Evolutionary conservation across 2,888 invertebrate species (phyloP), one percentile per base, ranked within the genome.

Genomic region (Campoplex nolae): DNA sequence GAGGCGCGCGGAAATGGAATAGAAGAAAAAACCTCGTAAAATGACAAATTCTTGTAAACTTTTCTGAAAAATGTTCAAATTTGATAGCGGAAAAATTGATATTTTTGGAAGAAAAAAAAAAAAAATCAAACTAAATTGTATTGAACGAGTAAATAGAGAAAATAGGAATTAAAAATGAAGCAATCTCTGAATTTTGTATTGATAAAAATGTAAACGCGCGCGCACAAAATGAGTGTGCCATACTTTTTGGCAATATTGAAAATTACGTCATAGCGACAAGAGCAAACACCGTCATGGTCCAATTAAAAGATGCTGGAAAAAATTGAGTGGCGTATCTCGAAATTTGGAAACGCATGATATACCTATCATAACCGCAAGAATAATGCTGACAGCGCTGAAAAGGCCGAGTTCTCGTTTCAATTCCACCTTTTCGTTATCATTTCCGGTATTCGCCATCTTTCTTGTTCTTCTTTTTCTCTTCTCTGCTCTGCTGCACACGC

Each of bases 301-400:
- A 62, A 35, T 38, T 0, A 16, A 2, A 70, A 48, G 28, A 56
- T 23, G 23, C 23, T 0, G 6, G 11, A 8, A 16, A 23, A 16
- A 58, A 35, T 28, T 45, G 70, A 42, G 2, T 2, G 11, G 56
- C 32, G 35, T 68, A 18, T 83, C 58, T 28, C 32, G 23, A 23
- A 23, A 23, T 23, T 23, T 23, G 0, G 38, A 54, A 56, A 54
- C 23, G 67, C n/a, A 51, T 13, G 42, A 48, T 11, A 62, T 91
- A 96, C 98, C 98, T 89, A 98, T 98, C 98, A 98, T 98, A 7
- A 98, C 98, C 77, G 98, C 97, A 16, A 98, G 96, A 89, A 98
- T 98, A 89, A 98, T 95, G 92, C 97, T 97, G 48, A 97, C 96
- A 8, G 98, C 98, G 74, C 98, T 97, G 92, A 97, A 96, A 1